Evolutionary conservation across 1,140 invertebrate species (phyloP).

Genomic region (Drosophila serrata): DNA sequence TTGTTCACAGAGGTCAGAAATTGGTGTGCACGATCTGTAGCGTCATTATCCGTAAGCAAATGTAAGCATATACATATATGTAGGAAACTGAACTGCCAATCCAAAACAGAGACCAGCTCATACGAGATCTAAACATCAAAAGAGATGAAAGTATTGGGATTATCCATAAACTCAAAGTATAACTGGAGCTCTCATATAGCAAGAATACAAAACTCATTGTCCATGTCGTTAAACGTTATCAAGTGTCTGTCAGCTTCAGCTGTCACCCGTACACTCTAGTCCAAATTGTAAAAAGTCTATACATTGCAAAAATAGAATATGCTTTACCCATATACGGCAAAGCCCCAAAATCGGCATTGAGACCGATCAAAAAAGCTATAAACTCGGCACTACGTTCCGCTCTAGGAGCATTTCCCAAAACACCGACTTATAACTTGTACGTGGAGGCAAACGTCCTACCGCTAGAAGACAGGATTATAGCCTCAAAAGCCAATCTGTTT

Average conservation of each 20-base stretch:
- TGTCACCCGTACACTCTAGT: constrained; percentile 2
- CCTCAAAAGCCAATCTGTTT: too few relatives aligned
- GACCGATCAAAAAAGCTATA: too few relatives aligned
- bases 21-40: neutral
- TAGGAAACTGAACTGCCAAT: too few relatives aligned
- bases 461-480: too few relatives aligned
- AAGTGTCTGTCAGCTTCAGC: neutral
- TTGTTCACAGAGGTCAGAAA: neutral
- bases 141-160: neutral
- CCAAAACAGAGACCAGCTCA: too few relatives aligned
- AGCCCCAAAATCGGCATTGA: neutral
- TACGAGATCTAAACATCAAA: neutral
- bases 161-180: neutral
- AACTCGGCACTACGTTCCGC: too few relatives aligned
- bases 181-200: neutral
- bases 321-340: neutral
- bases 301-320: constrained; percentile 2
- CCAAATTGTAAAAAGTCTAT: too few relatives aligned
- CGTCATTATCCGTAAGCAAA: neutral
- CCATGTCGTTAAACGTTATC: too few relatives aligned
- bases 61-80: too few relatives aligned
- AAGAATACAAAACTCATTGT: constrained; percentile 3
- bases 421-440: too few relatives aligned
- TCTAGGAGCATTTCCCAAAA: too few relatives aligned
- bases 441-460: too few relatives aligned